Percentiles rank a stretch among this genome's conserved stretches.
phyloP scores from a whole-genome alignment of 2,113 vertebrate genomes.

The Ariopsis seemanni region DNA sequence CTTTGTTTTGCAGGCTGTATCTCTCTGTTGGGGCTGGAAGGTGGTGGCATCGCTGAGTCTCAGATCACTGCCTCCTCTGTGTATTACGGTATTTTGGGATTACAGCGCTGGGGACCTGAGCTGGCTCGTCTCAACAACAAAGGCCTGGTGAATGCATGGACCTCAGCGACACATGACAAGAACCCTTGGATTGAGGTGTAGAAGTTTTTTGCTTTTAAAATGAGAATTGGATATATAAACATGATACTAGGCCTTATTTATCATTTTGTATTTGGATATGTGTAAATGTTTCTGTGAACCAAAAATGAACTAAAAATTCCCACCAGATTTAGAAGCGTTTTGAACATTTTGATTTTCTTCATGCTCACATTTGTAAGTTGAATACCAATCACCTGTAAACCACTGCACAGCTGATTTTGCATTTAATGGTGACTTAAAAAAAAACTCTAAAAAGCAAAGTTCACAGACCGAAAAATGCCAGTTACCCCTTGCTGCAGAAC shows the following conservation, averaged over 20 bases:
- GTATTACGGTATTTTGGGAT: constrained; percentile 81
- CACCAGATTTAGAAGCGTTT: not conserved
- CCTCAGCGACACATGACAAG: constrained; percentile 84
- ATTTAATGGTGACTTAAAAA: not conserved
- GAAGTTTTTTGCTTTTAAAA: not conserved
- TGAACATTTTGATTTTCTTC: too few relatives aligned
- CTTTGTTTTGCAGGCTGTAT: constrained; percentile 75
- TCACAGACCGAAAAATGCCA: not conserved
- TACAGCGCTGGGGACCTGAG: constrained; percentile 93
- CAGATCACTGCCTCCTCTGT: constrained; percentile 89
- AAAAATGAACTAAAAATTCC: not conserved
- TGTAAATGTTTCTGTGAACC: not conserved
- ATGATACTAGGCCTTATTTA: not conserved
- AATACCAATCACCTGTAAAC: not conserved
- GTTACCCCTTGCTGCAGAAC: not conserved
- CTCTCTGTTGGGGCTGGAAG: constrained; percentile 86
- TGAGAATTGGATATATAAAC: not conserved
- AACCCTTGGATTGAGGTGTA: constrained; percentile 92
- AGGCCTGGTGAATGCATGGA: constrained; percentile 94
- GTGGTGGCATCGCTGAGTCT: constrained; percentile 80
- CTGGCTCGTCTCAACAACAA: constrained; percentile 86
- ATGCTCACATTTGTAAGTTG: not conserved
- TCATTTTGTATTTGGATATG: not conserved
- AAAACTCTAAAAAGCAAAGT: not conserved
- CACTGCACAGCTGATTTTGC: not conserved